These are phyloP conservation scores for Phrixothrix hirtus DNA, from an alignment of 2,888 invertebrate genomes.

Conservation along the genomic window DNA sequence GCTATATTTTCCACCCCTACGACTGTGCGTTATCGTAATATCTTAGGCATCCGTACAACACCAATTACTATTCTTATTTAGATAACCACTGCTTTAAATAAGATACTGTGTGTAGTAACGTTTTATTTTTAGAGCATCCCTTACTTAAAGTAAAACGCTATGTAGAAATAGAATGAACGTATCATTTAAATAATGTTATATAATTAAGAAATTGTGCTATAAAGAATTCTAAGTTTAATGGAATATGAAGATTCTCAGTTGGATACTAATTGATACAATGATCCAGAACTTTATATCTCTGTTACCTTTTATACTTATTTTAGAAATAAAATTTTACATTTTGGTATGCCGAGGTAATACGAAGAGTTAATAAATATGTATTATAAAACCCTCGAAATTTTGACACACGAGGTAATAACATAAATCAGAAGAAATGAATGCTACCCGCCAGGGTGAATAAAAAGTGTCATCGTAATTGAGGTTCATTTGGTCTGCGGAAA, in stretches of 20 bases:
- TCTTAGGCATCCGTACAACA: constrained; percentile 29
- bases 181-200: background rate
- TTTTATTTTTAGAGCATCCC: background rate
- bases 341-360: constrained; percentile 10
- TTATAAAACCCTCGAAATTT: constrained; percentile 23
- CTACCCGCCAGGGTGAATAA: constrained; percentile 30
- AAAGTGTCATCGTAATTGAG: constrained; percentile 35
- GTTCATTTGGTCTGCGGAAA: constrained; percentile 33
- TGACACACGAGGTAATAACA: constrained; percentile 27
- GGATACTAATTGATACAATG: constrained; percentile 7
- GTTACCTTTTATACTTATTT: constrained; percentile 1
- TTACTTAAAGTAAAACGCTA: background rate
- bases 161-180: background rate
- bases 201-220: background rate
- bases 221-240: background rate
- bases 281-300: constrained; percentile 3
- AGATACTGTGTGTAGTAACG: constrained; percentile 19
- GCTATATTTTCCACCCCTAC: constrained; percentile 38
- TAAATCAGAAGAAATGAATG: constrained; percentile 33
- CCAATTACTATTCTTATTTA: constrained; percentile 44
- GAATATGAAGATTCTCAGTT: background rate
- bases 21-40: constrained; percentile 35
- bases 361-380: constrained; percentile 26
- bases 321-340: constrained; percentile 17
- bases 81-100: constrained; percentile 33